Base-by-base conservation (phyloP, 1,140 invertebrate genomes). In the Aphidius gifuensis region DNA sequence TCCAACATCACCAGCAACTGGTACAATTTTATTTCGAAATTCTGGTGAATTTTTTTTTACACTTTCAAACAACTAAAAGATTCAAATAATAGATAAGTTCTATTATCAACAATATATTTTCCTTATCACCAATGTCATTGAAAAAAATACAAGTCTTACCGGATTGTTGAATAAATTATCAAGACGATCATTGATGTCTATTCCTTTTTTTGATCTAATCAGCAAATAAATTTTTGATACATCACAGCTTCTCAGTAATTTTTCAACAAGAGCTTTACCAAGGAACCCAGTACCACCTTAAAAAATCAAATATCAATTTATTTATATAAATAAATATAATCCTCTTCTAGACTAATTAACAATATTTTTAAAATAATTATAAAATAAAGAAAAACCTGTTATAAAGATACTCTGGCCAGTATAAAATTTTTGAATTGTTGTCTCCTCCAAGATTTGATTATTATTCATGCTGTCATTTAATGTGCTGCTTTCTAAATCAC, bases 241-340 rank as follows among this genome's bases (percentile, higher is more conserved):
- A 43, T 86, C 85, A 75, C 90, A 91, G 39, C 82, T 86, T 65
- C 92, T 82, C 16, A 96, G 81, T n/a, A 96, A 74, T 80, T 96
- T 96, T 77, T 96, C 92, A 16, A 95, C 84, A 6, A 96, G 80
- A 32, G 93, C 88, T 80, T 95, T 94, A 4, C 93, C 93, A 73
- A 96, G 83, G 74, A 96, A 96, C 4, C 93, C 93, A 1, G 91
- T 93, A 2, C 87, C 87, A 23, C 89, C 89, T 51, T 85, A 86
- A 57, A 87, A 83, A 49, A 9, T 32, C n/a, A n/a, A n/a, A 53
- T 53, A 11, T 9, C n/a, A 39, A 32, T 32, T 32, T 32, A 53
- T 8, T 39, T n/a, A n/a, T 38, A 23, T 7, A 38, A 39, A 38
- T 53, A 53, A 53, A 53, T 23, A 55, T 42, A 55, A n/a, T 39